Evolutionary conservation across 1,140 invertebrate species (phyloP).

Genomic region (Papilio helenus): DNA sequence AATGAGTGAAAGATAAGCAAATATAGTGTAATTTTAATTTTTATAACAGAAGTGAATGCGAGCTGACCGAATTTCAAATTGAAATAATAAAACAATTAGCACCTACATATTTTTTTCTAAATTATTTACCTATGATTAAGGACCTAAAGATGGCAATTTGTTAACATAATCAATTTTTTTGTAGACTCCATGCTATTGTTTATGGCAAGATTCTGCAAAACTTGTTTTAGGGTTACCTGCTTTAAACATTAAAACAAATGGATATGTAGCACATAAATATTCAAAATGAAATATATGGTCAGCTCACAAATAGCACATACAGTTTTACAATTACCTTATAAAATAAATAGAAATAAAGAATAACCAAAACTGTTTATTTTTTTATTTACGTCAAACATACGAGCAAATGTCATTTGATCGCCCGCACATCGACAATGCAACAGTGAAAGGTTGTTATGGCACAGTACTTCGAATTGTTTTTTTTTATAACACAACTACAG

Average conservation of each 20-base stretch:
- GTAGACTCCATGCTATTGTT: background rate
- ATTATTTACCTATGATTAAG: background rate
- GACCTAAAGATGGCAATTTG: background rate
- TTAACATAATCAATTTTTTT: background rate
- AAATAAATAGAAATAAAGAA: conserved; percentile 32
- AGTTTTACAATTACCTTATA: conserved; percentile 23
- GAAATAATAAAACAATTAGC: background rate
- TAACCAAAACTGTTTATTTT: conserved; percentile 18
- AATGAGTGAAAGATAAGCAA: conserved; percentile 48
- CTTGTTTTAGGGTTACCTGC: background rate
- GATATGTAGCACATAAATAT: background rate
- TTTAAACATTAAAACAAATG: background rate
- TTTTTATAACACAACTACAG: conserved; percentile 20
- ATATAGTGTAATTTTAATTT: conserved; percentile 39
- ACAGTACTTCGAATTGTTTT: conserved; percentile 23
- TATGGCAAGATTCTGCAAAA: conserved; percentile 10
- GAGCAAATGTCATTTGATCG: conserved; percentile 11
- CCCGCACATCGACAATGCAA: conserved; percentile 29
- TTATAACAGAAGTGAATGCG: conserved; percentile 8
- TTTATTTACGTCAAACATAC: conserved; percentile 11
- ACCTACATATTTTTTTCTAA: background rate
- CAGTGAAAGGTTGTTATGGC: conserved; percentile 30
- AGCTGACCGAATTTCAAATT: conserved; percentile 25
- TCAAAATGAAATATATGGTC: conserved; percentile 22
- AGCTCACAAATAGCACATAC: conserved; percentile 35